Evolutionary conservation across 2,113 vertebrate species (phyloP).

Genomic region (Orcinus orca): DNA sequence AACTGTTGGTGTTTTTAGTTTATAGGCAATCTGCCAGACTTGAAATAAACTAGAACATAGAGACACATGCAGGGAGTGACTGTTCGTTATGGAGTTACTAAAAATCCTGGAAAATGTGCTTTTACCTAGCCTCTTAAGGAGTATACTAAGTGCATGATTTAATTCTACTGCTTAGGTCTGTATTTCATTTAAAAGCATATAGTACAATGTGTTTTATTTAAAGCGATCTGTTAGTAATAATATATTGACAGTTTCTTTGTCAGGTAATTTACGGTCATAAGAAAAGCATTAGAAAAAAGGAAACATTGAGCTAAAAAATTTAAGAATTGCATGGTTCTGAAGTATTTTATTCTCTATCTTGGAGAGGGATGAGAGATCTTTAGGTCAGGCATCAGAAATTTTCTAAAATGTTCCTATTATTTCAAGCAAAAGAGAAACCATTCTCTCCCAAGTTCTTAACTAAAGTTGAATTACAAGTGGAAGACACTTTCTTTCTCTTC

Average conservation of each 20-base stretch:
- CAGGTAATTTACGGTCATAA: constrained; percentile 19
- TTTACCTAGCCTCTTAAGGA: constrained; percentile 35
- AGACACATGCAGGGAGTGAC: constrained; percentile 14
- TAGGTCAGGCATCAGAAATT: constrained; percentile 37
- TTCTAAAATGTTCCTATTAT: constrained; percentile 14
- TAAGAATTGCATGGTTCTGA: constrained; percentile 25
- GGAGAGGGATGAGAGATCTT: constrained; percentile 5
- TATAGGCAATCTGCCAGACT: constrained; percentile 13
- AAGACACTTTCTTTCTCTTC: constrained; percentile 3
- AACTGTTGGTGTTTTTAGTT: background rate
- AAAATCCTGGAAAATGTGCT: constrained; percentile 48
- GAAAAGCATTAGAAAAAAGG: constrained; percentile 25
- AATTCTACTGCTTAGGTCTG: background rate
- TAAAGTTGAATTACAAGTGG: constrained; percentile 30
- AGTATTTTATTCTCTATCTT: constrained; percentile 48
- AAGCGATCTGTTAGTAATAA: constrained; percentile 20
- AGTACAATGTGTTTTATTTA: constrained; percentile 12
- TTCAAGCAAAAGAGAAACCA: constrained; percentile 47
- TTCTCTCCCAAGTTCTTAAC: constrained; percentile 4
- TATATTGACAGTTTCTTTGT: constrained; percentile 4
- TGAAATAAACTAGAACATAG: constrained; percentile 55
- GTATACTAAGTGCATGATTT: background rate
- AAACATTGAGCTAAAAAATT: background rate
- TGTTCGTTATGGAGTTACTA: constrained; percentile 52
- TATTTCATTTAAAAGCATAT: constrained; percentile 46